phyloP scores from a whole-genome alignment of 2,113 vertebrate genomes.

The Cygnus atratus region DNA sequence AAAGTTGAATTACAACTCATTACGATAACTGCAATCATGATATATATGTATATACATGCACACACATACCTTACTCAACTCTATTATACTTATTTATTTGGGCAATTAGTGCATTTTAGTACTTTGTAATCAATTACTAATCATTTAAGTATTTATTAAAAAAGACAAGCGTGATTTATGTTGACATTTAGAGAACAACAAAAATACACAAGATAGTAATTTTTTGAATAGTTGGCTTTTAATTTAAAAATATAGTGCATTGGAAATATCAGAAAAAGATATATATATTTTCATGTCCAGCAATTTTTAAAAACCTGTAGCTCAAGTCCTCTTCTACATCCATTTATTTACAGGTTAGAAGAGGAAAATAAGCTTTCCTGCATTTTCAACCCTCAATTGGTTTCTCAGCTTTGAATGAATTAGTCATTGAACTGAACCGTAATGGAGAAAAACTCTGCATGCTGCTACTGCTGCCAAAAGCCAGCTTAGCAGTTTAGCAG shows the following conservation, averaged over 20 bases:
- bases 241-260: neutral
- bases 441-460: neutral
- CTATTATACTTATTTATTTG: neutral
- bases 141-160: neutral
- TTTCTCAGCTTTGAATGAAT: conserved; percentile 43
- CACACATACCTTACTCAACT: neutral
- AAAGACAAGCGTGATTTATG: neutral
- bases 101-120: neutral
- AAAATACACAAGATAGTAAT: neutral
- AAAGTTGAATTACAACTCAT: neutral
- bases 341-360: neutral
- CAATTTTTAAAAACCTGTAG: neutral
- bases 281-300: neutral
- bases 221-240: neutral
- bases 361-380: neutral
- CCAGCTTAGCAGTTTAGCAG: conserved; percentile 28
- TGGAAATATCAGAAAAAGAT: neutral
- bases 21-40: neutral
- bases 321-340: neutral
- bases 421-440: neutral
- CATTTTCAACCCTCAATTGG: neutral
- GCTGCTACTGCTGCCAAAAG: conserved; percentile 26
- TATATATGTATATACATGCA: no score
- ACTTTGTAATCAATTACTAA: neutral
- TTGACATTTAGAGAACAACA: neutral